A percentile compares a stretch with the other conserved stretches of the same genome.
These are phyloP conservation scores for Trachymyrmex cornetzi DNA, from an alignment of 1,140 invertebrate genomes.

Conservation along the genomic window DNA sequence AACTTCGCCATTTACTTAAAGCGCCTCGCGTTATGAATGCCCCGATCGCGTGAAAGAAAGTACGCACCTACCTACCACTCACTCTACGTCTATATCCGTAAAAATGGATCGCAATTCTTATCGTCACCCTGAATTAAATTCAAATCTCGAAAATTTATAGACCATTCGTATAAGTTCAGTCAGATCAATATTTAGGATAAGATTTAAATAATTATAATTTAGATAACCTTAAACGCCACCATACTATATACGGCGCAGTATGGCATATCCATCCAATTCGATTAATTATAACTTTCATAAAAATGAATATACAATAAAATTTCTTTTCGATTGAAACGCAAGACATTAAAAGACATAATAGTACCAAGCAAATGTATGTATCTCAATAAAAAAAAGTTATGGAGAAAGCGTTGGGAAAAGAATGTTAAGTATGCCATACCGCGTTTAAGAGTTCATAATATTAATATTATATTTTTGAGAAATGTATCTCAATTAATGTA, in stretches of 20 bases:
- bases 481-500: not conserved
- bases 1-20: slow-evolving; percentile 58
- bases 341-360: too few relatives aligned
- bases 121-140: slow-evolving; percentile 14
- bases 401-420: too few relatives aligned
- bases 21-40: slow-evolving; percentile 33
- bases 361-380: too few relatives aligned
- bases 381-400: too few relatives aligned
- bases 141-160: slow-evolving; percentile 25
- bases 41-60: slow-evolving; percentile 47
- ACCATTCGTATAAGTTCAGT: not conserved
- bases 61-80: slow-evolving; percentile 9
- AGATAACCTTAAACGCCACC: too few relatives aligned
- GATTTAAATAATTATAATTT: not conserved
- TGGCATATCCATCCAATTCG: too few relatives aligned
- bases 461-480: not conserved
- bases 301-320: too few relatives aligned
- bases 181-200: not conserved
- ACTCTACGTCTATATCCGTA: not conserved
- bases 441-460: too few relatives aligned
- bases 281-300: too few relatives aligned
- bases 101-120: slow-evolving; percentile 3
- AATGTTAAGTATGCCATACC: too few relatives aligned
- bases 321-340: too few relatives aligned
- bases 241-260: too few relatives aligned